These are phyloP conservation scores for Pogonognathellus flavescens DNA, from an alignment of 1,140 invertebrate species.

Conservation along the genomic window DNA sequence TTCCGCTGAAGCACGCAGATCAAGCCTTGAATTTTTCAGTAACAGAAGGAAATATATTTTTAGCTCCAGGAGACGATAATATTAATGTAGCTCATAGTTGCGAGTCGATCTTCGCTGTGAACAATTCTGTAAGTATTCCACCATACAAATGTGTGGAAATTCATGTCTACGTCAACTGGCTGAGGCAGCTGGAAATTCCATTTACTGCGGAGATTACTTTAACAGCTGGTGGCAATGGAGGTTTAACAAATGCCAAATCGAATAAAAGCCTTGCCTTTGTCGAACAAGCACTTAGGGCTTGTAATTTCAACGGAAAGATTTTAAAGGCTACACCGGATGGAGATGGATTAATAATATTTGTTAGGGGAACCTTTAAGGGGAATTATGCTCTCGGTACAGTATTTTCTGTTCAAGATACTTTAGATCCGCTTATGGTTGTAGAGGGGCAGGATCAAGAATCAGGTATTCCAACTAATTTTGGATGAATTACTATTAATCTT, in stretches of 20 bases:
- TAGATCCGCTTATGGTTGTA: neutral
- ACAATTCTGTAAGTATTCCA: constrained; percentile 12
- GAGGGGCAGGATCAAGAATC: constrained; percentile 2
- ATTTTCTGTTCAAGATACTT: constrained; percentile 17
- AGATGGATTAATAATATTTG: neutral
- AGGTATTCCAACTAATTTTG: neutral
- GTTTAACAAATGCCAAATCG: neutral
- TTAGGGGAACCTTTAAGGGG: neutral
- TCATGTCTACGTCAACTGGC: constrained; percentile 17
- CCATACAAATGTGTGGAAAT: constrained; percentile 39
- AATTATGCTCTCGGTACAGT: constrained; percentile 10
- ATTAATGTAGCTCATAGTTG: constrained; percentile 33
- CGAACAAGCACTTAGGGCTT: constrained; percentile 17
- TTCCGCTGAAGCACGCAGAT: neutral
- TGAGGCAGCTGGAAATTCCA: constrained; percentile 19
- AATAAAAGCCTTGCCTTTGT: constrained; percentile 10
- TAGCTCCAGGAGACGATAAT: neutral
- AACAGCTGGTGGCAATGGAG: constrained; percentile 43
- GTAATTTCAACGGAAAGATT: constrained; percentile 15
- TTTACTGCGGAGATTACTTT: constrained; percentile 32
- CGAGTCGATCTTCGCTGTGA: constrained; percentile 11
- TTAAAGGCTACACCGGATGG: constrained; percentile 9
- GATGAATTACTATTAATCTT: neutral
- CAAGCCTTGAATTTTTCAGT: constrained; percentile 21
- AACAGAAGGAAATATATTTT: neutral